phyloP scores from a whole-genome alignment of 2,113 vertebrate species.

The Plectropomus leopardus region DNA sequence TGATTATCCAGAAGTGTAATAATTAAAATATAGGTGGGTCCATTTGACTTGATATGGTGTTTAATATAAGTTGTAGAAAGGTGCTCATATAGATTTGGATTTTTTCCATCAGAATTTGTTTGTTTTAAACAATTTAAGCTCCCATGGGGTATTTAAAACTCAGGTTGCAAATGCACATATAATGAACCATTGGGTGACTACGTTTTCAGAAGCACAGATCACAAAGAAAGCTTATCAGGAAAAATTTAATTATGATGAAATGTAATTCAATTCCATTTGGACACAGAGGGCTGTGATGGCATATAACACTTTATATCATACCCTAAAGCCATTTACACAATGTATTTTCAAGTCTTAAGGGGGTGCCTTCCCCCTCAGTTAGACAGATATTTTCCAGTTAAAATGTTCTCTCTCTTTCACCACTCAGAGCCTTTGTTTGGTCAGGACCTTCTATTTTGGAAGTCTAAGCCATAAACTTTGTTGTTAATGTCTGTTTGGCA shows the following conservation, averaged over 20 bases:
- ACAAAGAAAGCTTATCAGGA: not conserved
- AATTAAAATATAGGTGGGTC: no score
- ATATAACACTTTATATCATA: slow-evolving; percentile 1
- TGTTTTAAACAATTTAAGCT: not conserved
- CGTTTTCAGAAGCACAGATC: not conserved
- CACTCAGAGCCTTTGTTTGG: slow-evolving; percentile 20
- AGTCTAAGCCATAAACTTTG: not conserved
- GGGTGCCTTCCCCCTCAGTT: not conserved
- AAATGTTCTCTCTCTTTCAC: slow-evolving; percentile 14
- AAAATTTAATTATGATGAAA: not conserved
- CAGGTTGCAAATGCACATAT: not conserved
- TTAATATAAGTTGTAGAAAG: not conserved
- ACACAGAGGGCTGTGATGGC: not conserved
- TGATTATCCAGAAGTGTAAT: not conserved
- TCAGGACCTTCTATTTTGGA: not conserved
- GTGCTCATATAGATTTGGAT: not conserved
- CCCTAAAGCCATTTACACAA: slow-evolving; percentile 43
- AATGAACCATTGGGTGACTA: not conserved
- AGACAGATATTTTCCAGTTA: slow-evolving; percentile 8
- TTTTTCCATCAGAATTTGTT: not conserved
- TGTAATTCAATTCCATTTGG: slow-evolving; percentile 32
- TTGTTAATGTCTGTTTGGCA: not conserved
- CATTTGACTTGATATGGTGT: no score
- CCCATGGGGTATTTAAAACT: no score
- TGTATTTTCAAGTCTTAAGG: slow-evolving; percentile 34